Evolutionary conservation across 2,888 invertebrate species (phyloP), one percentile per base, ranked within the genome.

Genomic region (Tipula unca): DNA sequence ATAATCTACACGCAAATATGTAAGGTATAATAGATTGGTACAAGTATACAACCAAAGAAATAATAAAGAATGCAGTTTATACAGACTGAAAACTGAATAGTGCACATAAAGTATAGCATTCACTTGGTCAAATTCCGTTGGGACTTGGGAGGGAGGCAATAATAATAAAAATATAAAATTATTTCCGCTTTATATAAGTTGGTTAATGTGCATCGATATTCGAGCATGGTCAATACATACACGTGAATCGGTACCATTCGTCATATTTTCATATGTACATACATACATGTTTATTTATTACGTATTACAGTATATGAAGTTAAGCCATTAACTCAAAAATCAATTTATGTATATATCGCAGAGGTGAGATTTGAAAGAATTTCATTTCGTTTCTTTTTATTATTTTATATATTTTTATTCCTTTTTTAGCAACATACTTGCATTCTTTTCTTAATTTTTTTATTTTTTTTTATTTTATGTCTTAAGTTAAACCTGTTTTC

Each of bases 401-500:
- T n/a, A 32, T 32, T 32, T 32, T 32, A 6, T 6, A 6, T 32
- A 32, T 54, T 54, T 54, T 25, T 69, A 69, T 69, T 69, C 69
- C 25, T 25, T 69, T 69, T 69, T 20, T 69, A 25, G 69, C 69
- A 69, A 69, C 69, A 69, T 25, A 69, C 25, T 69, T 69, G 69
- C 69, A 69, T 69, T 69, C 69, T 69, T 69, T 69, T 69, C 69
- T 69, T 20, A 69, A 25, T 69, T 69, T 69, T 69, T 69, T 69
- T 32, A 25, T 69, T 20, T 69, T 69, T 69, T 25, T 69, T 69
- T 10, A 69, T 69, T 69, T 69, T 69, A 69, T 69, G 69, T 69
- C 69, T 69, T 69, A 69, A 69, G 69, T 69, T 69, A 69, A 69
- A 69, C 69, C 69, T 69, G 69, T 69, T 69, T 69, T 69, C 25